Percentiles rank a stretch among this genome's conserved stretches.
phyloP scores from a whole-genome alignment of 2,888 invertebrate genomes.

The Oegoconia quadripuncta region DNA sequence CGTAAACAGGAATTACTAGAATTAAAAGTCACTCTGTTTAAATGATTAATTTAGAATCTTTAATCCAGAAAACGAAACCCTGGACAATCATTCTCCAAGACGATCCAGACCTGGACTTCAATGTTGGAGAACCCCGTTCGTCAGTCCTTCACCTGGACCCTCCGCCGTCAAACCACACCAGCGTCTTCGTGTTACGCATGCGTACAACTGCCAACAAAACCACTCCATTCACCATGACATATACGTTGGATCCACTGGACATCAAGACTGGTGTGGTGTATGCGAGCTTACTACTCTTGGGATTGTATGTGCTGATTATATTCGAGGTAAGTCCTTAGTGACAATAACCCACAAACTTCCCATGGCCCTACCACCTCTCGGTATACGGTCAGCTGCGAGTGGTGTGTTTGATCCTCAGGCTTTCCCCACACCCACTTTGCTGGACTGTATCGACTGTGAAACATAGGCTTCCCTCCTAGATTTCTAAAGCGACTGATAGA shows the following conservation, averaged over 20 bases:
- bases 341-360: not conserved
- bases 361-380: not conserved
- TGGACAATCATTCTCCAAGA: conserved; percentile 82
- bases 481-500: too few relatives aligned
- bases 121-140: conserved; percentile 65
- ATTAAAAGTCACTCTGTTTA: too few relatives aligned
- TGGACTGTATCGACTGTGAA: too few relatives aligned
- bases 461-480: too few relatives aligned
- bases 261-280: conserved; percentile 81
- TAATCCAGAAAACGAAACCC: conserved; percentile 58
- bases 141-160: conserved; percentile 51
- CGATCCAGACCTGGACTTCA: conserved; percentile 79
- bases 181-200: conserved; percentile 35
- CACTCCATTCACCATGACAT: conserved; percentile 58
- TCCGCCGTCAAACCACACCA: too few relatives aligned
- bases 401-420: too few relatives aligned
- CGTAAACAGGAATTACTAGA: too few relatives aligned
- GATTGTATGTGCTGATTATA: conserved; percentile 86
- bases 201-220: conserved; percentile 35
- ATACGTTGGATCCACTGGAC: conserved; percentile 80
- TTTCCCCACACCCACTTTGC: too few relatives aligned
- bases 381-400: too few relatives aligned
- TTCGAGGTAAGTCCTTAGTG: conserved; percentile 81
- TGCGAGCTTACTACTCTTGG: conserved; percentile 82
- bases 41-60: conserved; percentile 1